A percentile compares a stretch with the other conserved stretches of the same genome.
Evolutionary conservation across 2,113 vertebrate species (phyloP).

Genomic region (Acrocephalus kingi): DNA sequence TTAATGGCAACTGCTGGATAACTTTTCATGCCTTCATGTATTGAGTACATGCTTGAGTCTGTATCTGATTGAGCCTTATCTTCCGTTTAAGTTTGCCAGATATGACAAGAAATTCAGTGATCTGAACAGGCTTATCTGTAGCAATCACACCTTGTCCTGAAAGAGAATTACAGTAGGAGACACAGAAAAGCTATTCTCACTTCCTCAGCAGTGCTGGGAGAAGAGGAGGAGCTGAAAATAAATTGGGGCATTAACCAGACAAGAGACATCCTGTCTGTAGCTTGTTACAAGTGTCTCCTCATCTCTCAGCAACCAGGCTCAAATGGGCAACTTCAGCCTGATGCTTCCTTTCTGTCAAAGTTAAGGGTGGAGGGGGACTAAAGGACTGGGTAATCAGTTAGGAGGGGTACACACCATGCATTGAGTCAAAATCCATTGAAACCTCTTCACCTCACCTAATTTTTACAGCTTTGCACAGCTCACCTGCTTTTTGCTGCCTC

Average conservation of each 20-base stretch:
- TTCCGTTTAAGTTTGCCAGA: not conserved
- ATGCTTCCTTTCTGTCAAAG: not conserved
- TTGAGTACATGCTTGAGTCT: not conserved
- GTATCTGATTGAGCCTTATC: not conserved
- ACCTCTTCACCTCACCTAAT: not conserved
- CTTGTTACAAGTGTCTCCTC: not conserved
- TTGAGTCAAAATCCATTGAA: not conserved
- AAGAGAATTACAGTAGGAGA: not conserved
- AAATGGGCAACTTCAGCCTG: not conserved
- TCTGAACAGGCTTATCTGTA: not conserved
- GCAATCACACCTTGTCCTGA: not conserved
- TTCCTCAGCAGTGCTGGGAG: not conserved
- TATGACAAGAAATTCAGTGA: not conserved
- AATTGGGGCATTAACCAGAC: not conserved
- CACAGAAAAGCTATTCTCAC: not conserved
- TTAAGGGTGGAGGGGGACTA: not conserved
- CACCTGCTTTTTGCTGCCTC: not conserved
- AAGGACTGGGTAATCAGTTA: not conserved
- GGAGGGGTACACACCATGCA: not conserved
- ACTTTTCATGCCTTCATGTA: not conserved
- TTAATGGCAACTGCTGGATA: not conserved
- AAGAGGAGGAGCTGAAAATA: not conserved
- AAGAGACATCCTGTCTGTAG: not conserved
- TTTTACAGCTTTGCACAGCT: not conserved
- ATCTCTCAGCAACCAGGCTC: not conserved